Conservation (phyloP, 2,888 invertebrate species). For the Melinaea marsaeus region DNA sequence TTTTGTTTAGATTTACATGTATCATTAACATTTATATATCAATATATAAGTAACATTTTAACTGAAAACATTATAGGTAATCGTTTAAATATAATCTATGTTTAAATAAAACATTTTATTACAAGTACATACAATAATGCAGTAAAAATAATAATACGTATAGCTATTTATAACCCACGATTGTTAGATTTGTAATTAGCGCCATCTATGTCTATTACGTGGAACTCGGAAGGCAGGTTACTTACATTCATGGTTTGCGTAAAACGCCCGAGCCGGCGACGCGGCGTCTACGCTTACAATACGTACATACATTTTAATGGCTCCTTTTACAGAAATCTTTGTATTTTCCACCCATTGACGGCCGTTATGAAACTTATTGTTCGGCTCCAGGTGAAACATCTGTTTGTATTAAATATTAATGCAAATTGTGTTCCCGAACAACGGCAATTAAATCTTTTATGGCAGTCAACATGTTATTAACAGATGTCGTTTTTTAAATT, state of each 20-base stretch:
- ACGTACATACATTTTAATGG: slow-evolving; percentile 19
- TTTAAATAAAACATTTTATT: no score
- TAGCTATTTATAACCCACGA: not conserved
- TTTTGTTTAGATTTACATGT: slow-evolving; percentile 10
- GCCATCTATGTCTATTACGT: slow-evolving; percentile 55
- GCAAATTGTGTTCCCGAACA: slow-evolving; percentile 20
- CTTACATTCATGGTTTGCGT: slow-evolving; percentile 14
- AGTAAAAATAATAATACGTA: not conserved
- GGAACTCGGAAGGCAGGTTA: slow-evolving; percentile 49
- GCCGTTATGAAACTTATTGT: slow-evolving; percentile 26
- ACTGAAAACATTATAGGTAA: not conserved
- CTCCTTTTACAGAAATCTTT: slow-evolving; percentile 21
- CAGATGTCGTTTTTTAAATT: slow-evolving; percentile 16
- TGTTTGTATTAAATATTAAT: slow-evolving; percentile 21
- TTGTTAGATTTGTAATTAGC: slow-evolving; percentile 31
- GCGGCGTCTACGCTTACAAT: slow-evolving; percentile 37
- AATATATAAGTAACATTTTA: slow-evolving; percentile 3
- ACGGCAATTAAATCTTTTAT: slow-evolving; percentile 17
- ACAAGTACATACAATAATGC: no score
- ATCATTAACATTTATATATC: slow-evolving; percentile 5
- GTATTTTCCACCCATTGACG: slow-evolving; percentile 16
- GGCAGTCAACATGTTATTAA: slow-evolving; percentile 7
- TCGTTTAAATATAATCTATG: no score
- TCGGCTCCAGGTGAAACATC: slow-evolving; percentile 20
- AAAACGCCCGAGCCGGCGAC: slow-evolving; percentile 31